These are phyloP conservation scores for Apis florea DNA, from an alignment of 1,140 invertebrate genomes.

Conservation along the genomic window DNA sequence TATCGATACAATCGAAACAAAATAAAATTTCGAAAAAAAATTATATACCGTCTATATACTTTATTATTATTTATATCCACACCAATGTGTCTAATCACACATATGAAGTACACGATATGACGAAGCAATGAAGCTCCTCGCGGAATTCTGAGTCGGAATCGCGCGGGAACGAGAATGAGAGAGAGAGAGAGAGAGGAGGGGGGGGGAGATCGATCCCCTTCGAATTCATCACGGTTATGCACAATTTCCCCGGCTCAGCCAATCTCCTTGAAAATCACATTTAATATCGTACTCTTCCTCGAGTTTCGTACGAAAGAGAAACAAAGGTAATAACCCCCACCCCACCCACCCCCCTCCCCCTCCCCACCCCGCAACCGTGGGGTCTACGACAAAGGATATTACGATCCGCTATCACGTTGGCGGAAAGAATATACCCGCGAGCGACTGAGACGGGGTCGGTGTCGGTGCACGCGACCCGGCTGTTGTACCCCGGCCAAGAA, in stretches of 20 bases:
- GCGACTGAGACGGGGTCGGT: background rate
- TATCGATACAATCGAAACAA: no score
- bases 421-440: slow-evolving; percentile 7
- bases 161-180: no score
- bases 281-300: slow-evolving; percentile 13
- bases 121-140: no score
- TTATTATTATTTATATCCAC: no score
- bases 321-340: slow-evolving; percentile 30
- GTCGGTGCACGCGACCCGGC: background rate
- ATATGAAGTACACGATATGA: no score
- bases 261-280: background rate
- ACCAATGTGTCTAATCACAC: no score
- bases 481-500: slow-evolving; percentile 19
- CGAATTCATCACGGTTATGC: background rate
- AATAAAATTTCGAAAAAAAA: no score
- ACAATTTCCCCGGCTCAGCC: background rate
- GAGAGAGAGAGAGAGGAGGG: no score
- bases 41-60: no score
- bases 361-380: no score
- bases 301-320: slow-evolving; percentile 14
- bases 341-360: no score
- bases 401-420: background rate
- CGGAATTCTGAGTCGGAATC: no score
- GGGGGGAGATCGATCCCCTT: background rate
- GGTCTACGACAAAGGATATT: slow-evolving; percentile 32